Evolutionary conservation across 2,113 vertebrate species (phyloP), one percentile per base, ranked within the genome.

Genomic region (Rattus rattus): DNA sequence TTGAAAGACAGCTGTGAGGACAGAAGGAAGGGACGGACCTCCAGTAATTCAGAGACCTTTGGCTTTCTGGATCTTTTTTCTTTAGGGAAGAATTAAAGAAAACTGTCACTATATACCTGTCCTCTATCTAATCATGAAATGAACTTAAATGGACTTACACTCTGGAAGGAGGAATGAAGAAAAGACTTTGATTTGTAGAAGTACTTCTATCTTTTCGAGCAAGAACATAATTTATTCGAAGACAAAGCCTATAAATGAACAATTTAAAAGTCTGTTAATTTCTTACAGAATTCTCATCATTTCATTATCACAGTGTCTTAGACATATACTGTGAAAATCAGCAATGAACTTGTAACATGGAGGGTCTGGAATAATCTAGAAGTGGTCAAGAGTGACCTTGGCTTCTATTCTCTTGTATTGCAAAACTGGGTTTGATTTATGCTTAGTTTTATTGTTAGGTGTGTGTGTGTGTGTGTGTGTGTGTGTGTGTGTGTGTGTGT

Each of bases 91-190:
- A 30, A 84, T 54, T 84, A 88, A 63, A 88, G 24, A 90, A 95
- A 90, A 59, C 49, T 65, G 12, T 76, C 69, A 76, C 24, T 33
- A 52, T 63, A 95, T 65, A 63, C 16, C 54, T 14, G 47, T 24
- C 33, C 85, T 90, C 90, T 69, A 12, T 65, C 90, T 59, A 17
- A 70, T 52, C 47, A 84, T 52, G 43, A 49, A 88, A 95, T 47
- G 30, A 80, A 52, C 28, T 33, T 39, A 80, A 85, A 92, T 80
- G 26, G 65, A 86, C 39, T 93, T 12, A 94, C 65, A 85, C 39
- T 92, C 88, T 94, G 94, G 77, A 94, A 89, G 43, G 59, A 91
- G 94, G 36, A 13, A 85, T 47, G 33, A 89, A 88, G 52, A 70
- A 80, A 47, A 63, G 16, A 96, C n/a, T 17, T 54, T 67, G 89